Percentiles rank a stretch among this genome's conserved stretches.
These are phyloP conservation scores for Morelia viridis DNA, from an alignment of 2,797 vertebrate species.

Conservation along the genomic window DNA sequence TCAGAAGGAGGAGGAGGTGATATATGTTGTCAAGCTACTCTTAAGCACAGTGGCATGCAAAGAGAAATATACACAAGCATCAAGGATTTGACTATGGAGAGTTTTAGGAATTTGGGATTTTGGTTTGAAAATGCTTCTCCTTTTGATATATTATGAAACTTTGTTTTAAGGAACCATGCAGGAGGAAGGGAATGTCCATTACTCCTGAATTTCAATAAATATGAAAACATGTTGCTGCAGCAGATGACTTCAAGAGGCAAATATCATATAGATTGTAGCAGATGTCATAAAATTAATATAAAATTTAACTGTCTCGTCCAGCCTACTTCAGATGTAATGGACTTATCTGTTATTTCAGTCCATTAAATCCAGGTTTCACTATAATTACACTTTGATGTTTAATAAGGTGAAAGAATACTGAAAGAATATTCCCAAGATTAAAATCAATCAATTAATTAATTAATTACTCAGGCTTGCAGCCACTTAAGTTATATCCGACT, in stretches of 20 bases:
- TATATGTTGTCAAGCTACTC: not conserved
- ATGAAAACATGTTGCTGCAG: not conserved
- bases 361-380: no score
- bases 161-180: not conserved
- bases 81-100: not conserved
- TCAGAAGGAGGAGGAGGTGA: not conserved
- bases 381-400: no score
- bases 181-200: not conserved
- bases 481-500: no score
- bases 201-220: not conserved
- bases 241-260: not conserved
- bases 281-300: not conserved
- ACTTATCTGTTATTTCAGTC: no score
- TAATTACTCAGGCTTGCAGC: no score
- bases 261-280: not conserved
- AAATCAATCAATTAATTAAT: no score
- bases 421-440: no score
- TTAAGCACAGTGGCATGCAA: not conserved
- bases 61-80: not conserved
- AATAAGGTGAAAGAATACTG: no score
- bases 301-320: not conserved
- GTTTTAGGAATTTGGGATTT: not conserved
- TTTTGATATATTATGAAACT: not conserved
- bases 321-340: no score
- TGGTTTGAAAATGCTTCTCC: not conserved